Evolutionary conservation across 1,140 invertebrate genomes (phyloP), one percentile per base, ranked within the genome.

Genomic region (Danaus plexippus): DNA sequence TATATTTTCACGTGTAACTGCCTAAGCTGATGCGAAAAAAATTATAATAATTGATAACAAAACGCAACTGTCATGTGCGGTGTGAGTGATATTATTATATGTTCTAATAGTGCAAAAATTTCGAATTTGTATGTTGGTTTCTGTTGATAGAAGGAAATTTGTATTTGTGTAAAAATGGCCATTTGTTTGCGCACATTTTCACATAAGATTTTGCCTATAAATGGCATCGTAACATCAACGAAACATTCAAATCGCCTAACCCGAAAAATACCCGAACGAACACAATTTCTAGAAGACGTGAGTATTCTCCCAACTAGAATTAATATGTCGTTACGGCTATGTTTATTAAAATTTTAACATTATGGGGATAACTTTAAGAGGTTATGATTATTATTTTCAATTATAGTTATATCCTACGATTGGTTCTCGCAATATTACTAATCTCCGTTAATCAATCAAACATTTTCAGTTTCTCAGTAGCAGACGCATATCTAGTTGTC

Each of bases 261-360:
- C 59, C 73, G 80, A 63, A 87, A 86, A 75, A 79, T 87, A 54
- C 76, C 81, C 40, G 52, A 77, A 44, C 73, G 84, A 49, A 75
- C 82, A 43, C 77, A 83, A 70, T 87, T 86, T 85, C 67, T 85
- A 59, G 84, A 87, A 78, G 75, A 87, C 75, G 85, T 87, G 59
- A 71, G 83, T 77, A 67, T 64, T 71, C 62, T 67, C 50, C 32
- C 9, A 8, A 54, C 41, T 53, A 53, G 53, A 22, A 50, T 15
- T 47, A 12, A 7, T 15, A 47, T 47, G 0, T 32, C 6, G 2
- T 32, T 6, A 32, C 2, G 22, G 22, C 22, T 32, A 32, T 32
- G 22, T 5, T 3, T 32, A 3, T 32, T 32, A 2, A 32, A 22
- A 7, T 32, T 32, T 6, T 32, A 32, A 32, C 22, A 32, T 7